Evolutionary conservation across 2,797 vertebrate genomes (phyloP).

Genomic region (Mastacembelus armatus): DNA sequence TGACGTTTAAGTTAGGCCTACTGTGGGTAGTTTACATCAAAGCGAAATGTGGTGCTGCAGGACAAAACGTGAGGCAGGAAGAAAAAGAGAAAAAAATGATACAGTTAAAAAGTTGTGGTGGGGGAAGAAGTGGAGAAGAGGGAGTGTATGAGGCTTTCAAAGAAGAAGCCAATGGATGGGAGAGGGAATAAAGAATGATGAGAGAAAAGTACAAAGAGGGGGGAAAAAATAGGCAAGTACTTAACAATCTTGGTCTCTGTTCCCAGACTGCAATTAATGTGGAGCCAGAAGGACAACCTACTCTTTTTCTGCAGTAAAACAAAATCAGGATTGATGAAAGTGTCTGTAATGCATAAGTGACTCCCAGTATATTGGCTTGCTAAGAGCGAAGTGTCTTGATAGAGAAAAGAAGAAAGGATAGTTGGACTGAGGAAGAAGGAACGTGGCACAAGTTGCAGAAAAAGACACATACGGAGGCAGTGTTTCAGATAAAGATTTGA

Average conservation of each 20-base stretch:
- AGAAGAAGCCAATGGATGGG: slow-evolving; percentile 18
- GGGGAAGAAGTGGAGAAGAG: slow-evolving; percentile 20
- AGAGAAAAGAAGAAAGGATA: slow-evolving; percentile 37
- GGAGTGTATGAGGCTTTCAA: slow-evolving; percentile 11
- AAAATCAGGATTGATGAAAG: slow-evolving; percentile 79
- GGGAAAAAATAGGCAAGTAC: slow-evolving; percentile 45
- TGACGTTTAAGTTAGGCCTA: slow-evolving; percentile 71
- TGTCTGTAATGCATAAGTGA: slow-evolving; percentile 62
- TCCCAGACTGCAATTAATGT: slow-evolving; percentile 79
- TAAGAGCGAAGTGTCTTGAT: slow-evolving; percentile 50
- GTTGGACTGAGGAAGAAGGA: slow-evolving; percentile 34
- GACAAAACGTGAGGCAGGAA: slow-evolving; percentile 26
- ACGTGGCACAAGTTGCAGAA: slow-evolving; percentile 32
- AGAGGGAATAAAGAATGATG: slow-evolving; percentile 26
- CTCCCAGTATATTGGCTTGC: slow-evolving; percentile 46
- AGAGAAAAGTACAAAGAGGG: slow-evolving; percentile 25
- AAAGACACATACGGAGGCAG: slow-evolving; percentile 44
- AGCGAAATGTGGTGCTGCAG: slow-evolving; percentile 58
- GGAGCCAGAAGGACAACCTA: slow-evolving; percentile 69
- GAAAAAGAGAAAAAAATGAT: slow-evolving; percentile 3
- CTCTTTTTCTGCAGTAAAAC: slow-evolving; percentile 72
- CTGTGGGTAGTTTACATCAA: slow-evolving; percentile 75
- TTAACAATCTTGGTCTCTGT: slow-evolving; percentile 66
- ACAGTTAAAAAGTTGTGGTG: slow-evolving; percentile 33
- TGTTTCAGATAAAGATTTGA: slow-evolving; percentile 51